Conservation (phyloP, 1,140 invertebrate genomes). For the Heliconius hermathena region DNA sequence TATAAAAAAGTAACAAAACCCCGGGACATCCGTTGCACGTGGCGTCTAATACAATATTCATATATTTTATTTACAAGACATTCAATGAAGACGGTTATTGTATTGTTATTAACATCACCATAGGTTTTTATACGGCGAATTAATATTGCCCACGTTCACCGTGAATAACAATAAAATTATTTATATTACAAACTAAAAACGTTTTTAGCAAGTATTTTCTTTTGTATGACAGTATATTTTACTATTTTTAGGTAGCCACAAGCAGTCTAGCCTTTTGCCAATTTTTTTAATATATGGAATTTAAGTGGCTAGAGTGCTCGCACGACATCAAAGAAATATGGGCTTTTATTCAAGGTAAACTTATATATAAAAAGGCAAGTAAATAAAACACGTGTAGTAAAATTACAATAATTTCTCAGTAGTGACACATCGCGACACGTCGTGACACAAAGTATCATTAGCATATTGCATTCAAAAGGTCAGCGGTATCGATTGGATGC, state of each 20-base stretch:
- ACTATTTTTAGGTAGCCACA: too few species aligned
- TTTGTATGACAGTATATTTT: too few species aligned
- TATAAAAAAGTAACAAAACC: slow-evolving; percentile 37
- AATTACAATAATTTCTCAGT: not conserved
- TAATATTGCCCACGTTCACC: not conserved
- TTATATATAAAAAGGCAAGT: not conserved
- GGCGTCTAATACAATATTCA: slow-evolving; percentile 36
- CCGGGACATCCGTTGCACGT: slow-evolving; percentile 45
- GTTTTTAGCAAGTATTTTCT: too few species aligned
- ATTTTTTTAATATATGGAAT: too few species aligned
- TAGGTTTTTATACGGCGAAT: not conserved
- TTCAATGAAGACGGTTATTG: slow-evolving; percentile 18
- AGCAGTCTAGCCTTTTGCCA: too few species aligned
- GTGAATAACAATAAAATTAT: too few species aligned
- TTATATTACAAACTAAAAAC: too few species aligned
- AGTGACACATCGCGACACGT: not conserved
- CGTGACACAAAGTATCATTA: slow-evolving; percentile 12
- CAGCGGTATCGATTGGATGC: slow-evolving; percentile 22
- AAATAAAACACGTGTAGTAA: not conserved
- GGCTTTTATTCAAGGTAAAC: not conserved
- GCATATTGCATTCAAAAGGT: slow-evolving; percentile 20
- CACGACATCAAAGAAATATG: too few species aligned
- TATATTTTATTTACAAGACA: not conserved
- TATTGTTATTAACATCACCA: slow-evolving; percentile 8
- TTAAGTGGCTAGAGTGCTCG: too few species aligned